Base-by-base conservation (phyloP, 2,113 vertebrate species). In the Fregata magnificens region DNA sequence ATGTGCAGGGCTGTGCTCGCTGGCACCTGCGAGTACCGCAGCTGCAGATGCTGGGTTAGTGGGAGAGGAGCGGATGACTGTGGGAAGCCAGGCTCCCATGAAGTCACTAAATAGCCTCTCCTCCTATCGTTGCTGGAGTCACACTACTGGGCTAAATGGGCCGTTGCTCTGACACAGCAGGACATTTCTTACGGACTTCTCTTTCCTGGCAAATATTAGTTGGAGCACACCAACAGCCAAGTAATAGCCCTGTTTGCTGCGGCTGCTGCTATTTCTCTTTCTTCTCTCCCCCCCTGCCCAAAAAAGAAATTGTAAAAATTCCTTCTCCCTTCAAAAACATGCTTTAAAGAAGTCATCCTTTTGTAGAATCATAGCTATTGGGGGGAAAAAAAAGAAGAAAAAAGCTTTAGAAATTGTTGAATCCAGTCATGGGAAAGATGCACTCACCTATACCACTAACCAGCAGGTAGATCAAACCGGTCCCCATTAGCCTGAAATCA, bases 61-160 rank as follows among this genome's bases (percentile, higher is more conserved):
- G 16, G 52, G 28, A 34, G 10, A 11, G 13, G 7, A 47, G 38
- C 0, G 0, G 25, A 2, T 9, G 47, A 2, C 22, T 11, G 11
- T 5, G 56, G 61, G 67, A 40, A 52, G 38, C 42, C 17, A 3
- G 9, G 25, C 47, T 74, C 34, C 42, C 6, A 0, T 3, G 22
- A 38, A 11, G 32, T 36, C 5, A 0, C n/a, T 11, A 2, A 29
- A 10, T 31, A 69, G 29, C 61, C 11, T 70, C 29, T 56, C 32
- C 36, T 50, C 42, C 56, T 16, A 16, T 53, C 3, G 3, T 53
- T 55, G 47, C 13, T 67, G 40, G 26, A 65, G 29, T 45, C 34
- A 25, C 36, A 2, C 34, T 21, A 2, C 40, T 14, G 36, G 42
- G 49, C 13, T 70, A 42, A 40, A 52, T 2, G 9, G 29, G 53